Evolutionary conservation across 2,888 invertebrate genomes (phyloP).

Genomic region (Cephus sareptanus): DNA sequence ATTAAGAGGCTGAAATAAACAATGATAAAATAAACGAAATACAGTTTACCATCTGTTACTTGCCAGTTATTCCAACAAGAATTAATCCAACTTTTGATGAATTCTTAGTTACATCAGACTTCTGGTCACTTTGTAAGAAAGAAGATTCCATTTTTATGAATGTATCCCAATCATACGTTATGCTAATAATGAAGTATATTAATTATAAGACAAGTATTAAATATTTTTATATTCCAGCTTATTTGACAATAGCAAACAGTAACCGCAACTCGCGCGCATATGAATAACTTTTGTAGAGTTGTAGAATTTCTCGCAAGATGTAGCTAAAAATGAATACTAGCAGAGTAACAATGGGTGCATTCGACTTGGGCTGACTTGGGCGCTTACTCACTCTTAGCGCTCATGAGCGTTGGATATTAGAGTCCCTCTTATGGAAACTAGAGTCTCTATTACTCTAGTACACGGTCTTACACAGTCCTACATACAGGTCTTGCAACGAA

Average conservation of each 20-base stretch:
- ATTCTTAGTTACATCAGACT: background rate
- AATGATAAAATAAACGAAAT: conserved; percentile 7
- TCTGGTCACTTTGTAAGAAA: background rate
- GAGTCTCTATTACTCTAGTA: too few species aligned
- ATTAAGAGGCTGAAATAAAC: background rate
- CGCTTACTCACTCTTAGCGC: too few species aligned
- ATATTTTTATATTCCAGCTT: background rate
- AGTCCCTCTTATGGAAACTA: too few species aligned
- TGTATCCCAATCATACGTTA: background rate
- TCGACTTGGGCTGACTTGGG: too few species aligned
- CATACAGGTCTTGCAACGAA: too few species aligned
- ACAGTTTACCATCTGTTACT: background rate
- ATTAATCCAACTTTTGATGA: background rate
- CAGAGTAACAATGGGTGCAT: background rate
- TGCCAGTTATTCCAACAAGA: background rate
- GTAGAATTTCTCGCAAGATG: background rate
- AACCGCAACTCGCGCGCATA: background rate
- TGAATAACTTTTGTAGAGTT: background rate
- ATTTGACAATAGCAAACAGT: background rate
- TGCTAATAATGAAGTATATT: background rate
- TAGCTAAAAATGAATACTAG: background rate
- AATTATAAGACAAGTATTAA: background rate
- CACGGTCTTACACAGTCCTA: too few species aligned
- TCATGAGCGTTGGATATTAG: too few species aligned
- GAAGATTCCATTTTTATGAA: background rate